Evolutionary conservation across 1,140 invertebrate species (phyloP).

Genomic region (Calephelis nemesis): DNA sequence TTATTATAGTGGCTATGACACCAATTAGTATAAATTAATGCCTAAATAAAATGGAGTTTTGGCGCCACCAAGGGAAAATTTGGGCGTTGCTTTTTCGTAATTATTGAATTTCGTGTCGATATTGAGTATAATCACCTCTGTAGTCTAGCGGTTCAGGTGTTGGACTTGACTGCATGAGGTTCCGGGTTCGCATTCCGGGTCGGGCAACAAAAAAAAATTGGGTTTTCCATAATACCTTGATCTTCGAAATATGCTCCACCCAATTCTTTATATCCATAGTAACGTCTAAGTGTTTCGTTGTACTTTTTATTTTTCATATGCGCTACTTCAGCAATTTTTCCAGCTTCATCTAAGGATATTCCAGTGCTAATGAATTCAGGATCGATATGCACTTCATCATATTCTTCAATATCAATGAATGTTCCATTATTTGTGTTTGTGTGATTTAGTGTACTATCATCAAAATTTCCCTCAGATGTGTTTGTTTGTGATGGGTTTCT

Average conservation of each 20-base stretch:
- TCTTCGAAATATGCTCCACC: not conserved
- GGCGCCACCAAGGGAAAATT: too few relatives aligned
- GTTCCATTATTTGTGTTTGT: not conserved
- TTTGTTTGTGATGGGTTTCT: not conserved
- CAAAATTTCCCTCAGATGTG: not conserved
- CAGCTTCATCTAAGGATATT: not conserved
- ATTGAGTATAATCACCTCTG: too few relatives aligned
- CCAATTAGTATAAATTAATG: too few relatives aligned
- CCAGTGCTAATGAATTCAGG: not conserved
- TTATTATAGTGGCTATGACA: too few relatives aligned
- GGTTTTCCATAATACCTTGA: conserved; percentile 5
- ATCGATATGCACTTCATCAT: not conserved
- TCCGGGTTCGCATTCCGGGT: too few relatives aligned
- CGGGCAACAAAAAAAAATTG: too few relatives aligned
- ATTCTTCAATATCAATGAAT: not conserved
- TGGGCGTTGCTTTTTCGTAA: too few relatives aligned
- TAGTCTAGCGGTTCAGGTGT: too few relatives aligned
- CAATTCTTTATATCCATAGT: not conserved
- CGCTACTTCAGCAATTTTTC: not conserved
- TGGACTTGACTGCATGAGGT: too few relatives aligned
- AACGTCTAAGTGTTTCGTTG: conserved; percentile 3
- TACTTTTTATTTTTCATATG: not conserved
- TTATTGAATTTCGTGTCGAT: too few relatives aligned
- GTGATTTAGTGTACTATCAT: not conserved
- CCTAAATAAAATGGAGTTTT: too few relatives aligned